A percentile compares a stretch with the other conserved stretches of the same genome.
These are phyloP conservation scores for Dichetophora obliterata DNA, from an alignment of 2,888 invertebrate species.

Conservation along the genomic window DNA sequence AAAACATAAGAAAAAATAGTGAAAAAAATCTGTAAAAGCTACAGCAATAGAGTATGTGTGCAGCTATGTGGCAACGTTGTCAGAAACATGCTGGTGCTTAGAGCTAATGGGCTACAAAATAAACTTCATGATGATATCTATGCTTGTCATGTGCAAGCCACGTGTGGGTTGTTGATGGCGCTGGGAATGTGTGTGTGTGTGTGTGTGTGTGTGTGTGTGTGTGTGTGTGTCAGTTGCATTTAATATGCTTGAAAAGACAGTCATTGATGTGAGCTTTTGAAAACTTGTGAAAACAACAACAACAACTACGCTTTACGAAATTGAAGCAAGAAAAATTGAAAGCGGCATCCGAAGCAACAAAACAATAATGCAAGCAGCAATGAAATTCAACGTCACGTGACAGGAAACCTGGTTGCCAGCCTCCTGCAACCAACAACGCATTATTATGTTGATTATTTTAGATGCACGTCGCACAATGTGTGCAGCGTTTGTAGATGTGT, in stretches of 20 bases:
- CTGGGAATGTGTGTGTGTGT: background rate
- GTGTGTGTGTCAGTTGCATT: background rate
- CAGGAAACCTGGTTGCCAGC: no score
- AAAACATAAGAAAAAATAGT: background rate
- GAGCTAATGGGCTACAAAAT: background rate
- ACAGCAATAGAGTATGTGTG: background rate
- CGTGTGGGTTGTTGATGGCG: background rate
- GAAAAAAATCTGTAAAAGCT: no score
- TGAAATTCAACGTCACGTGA: no score
- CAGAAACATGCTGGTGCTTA: background rate
- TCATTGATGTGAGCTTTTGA: background rate
- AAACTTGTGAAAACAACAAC: no score
- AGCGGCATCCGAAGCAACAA: no score
- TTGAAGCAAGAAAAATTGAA: no score
- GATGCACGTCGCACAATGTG: no score
- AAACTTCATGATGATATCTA: background rate
- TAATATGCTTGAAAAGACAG: background rate
- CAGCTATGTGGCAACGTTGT: background rate
- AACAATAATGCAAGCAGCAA: no score
- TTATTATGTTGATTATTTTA: no score
- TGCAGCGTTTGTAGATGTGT: no score
- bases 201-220: background rate
- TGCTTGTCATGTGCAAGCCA: background rate
- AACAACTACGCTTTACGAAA: no score
- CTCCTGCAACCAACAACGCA: no score